Evolutionary conservation across 2,113 vertebrate species (phyloP).

Genomic region (Brachypteracias leptosomus): DNA sequence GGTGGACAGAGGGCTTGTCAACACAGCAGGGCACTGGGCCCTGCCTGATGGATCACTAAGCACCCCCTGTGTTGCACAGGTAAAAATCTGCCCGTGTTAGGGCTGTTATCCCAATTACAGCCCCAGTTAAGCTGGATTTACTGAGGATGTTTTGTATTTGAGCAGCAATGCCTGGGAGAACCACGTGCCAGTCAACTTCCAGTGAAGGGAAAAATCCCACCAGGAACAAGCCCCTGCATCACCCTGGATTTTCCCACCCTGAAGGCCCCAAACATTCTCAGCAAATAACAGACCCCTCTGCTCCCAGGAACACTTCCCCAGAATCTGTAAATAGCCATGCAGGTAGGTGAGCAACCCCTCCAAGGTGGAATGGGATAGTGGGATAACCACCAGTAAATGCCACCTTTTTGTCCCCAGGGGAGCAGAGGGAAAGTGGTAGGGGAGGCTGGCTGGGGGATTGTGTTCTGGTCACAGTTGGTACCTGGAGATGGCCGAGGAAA

Average conservation of each 20-base stretch:
- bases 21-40: background rate
- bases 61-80: background rate
- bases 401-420: background rate
- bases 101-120: background rate
- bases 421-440: background rate
- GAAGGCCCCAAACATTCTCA: background rate
- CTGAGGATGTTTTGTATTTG: background rate
- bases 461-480: background rate
- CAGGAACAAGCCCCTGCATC: background rate
- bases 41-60: background rate
- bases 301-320: background rate
- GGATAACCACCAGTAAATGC: background rate
- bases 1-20: background rate
- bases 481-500: background rate
- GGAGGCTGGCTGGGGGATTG: background rate
- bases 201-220: background rate
- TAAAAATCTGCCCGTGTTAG: background rate
- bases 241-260: background rate
- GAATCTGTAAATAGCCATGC: background rate
- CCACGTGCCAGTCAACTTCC: background rate
- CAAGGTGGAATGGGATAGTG: background rate
- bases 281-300: background rate
- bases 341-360: background rate
- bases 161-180: background rate
- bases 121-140: background rate